Base-by-base conservation (phyloP, 2,113 vertebrate species). In the Eonycteris spelaea region DNA sequence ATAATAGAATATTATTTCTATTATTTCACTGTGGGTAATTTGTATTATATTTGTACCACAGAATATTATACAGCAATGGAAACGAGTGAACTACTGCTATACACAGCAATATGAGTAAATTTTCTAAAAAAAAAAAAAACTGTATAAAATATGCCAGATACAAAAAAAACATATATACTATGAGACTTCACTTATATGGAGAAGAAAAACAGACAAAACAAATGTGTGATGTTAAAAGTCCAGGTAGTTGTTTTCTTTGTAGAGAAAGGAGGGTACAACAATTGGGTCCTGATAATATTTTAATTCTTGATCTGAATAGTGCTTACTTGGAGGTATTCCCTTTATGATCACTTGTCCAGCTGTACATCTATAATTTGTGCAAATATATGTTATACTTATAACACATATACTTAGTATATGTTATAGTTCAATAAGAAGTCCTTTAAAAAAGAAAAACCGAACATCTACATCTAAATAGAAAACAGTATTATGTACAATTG, bases 221-320 rank as follows among this genome's bases (percentile, higher is more conserved):
- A 63, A 71, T 68, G 6, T 24, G 86, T 70, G n/a, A 51, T 68
- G 18, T 26, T 84, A 26, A 8, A 93, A 90, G 22, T 95, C 75
- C 43, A 71, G n/a, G 83, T 67, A 38, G 51, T 61, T 9, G 8
- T 75, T 95, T 88, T 70, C 59, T 87, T 90, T 67, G 33, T 51
- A 90, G 78, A 82, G 9, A 94, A 89, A 94, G 53, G 3, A 80
- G 30, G 8, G 30, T 30, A 48, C 11, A 75, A 28, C n/a, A 82
- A 63, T 26, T 90, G 7, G 3, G 67, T 38, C 10, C 55, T 74
- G 26, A 35, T 82, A 63, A 63, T 45, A 68, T 83, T 90, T 15
- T 84, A 84, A 67, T 61, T 79, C 45, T 84, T 95, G 10, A 94
- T 89, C 38, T 71, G 53, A 94, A 84, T 15, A 84, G 48, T 82